Percentiles rank a stretch among this genome's conserved stretches.
Conservation (phyloP, 1,140 invertebrate species). For the Tetranychus cinnabarinus region DNA sequence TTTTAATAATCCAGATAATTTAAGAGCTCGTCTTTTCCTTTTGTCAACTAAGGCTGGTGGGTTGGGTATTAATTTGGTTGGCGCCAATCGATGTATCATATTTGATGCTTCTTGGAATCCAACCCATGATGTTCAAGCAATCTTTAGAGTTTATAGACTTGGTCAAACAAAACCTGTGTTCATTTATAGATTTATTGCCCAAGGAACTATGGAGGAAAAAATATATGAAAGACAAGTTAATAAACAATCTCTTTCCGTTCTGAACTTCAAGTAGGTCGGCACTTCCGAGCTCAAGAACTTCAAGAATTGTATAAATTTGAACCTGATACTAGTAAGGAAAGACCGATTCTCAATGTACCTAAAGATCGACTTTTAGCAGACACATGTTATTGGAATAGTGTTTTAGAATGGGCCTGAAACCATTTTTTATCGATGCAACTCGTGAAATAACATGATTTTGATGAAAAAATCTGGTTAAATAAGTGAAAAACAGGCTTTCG, state of each 20-base stretch:
- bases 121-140: too few relatives aligned
- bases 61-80: too few relatives aligned
- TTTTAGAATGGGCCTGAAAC: too few relatives aligned
- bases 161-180: slow-evolving; percentile 82
- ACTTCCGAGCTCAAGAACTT: slow-evolving; percentile 69
- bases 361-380: slow-evolving; percentile 59
- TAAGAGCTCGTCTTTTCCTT: too few relatives aligned
- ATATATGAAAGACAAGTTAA: slow-evolving; percentile 95
- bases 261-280: slow-evolving; percentile 85
- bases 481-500: too few relatives aligned
- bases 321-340: slow-evolving; percentile 27
- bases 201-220: slow-evolving; percentile 21
- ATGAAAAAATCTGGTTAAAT: too few relatives aligned
- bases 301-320: slow-evolving; percentile 63
- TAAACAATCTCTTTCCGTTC: slow-evolving; percentile 52
- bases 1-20: slow-evolving; percentile 73
- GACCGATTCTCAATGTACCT: slow-evolving; percentile 16
- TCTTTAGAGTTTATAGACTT: slow-evolving; percentile 67
- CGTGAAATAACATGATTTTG: too few relatives aligned
- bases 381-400: too few relatives aligned
- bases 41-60: too few relatives aligned
- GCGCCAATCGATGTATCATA: too few relatives aligned
- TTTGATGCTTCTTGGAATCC: too few relatives aligned
- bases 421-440: too few relatives aligned
- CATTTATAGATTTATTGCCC: slow-evolving; percentile 85